Evolutionary conservation across 2,888 invertebrate species (phyloP).

Genomic region (Drosophila incognita): DNA sequence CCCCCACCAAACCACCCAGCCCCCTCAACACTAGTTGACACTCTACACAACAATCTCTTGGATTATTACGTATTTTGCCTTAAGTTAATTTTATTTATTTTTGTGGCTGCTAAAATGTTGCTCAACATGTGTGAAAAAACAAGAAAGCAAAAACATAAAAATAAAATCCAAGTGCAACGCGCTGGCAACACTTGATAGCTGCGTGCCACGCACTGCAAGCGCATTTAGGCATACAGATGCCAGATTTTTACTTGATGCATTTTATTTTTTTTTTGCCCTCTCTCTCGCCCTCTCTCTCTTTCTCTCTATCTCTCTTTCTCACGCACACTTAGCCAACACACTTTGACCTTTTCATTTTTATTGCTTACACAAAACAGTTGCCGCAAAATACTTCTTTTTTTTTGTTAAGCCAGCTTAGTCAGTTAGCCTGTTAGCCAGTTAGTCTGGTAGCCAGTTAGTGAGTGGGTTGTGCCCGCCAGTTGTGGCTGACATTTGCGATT

Average conservation of each 20-base stretch:
- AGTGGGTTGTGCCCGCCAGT: conserved; percentile 53
- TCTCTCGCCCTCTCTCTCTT: neutral
- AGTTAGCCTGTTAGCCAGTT: conserved; percentile 4
- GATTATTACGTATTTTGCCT: conserved; percentile 1
- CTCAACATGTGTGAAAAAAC: conserved; percentile 50
- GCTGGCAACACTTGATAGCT: conserved; percentile 4
- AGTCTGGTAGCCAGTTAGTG: conserved; percentile 12
- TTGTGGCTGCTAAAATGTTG: conserved; percentile 24
- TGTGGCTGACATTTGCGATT: conserved; percentile 52
- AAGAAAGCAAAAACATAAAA: neutral
- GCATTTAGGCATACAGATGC: conserved; percentile 14
- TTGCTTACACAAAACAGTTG: conserved; percentile 35
- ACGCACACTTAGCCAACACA: conserved; percentile 10
- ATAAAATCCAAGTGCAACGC: conserved; percentile 20
- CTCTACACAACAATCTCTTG: conserved; percentile 4
- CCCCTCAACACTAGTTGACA: neutral
- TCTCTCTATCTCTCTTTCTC: neutral
- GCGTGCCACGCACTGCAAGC: conserved; percentile 7
- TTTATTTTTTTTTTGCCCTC: neutral
- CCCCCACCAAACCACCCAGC: neutral
- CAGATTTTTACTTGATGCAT: conserved; percentile 5
- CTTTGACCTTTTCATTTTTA: conserved; percentile 38
- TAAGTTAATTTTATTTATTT: neutral
- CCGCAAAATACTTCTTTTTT: conserved; percentile 3
- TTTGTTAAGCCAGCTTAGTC: conserved; percentile 11